Conservation (phyloP, 2,888 invertebrate species). For the Drosophila fungiperda region DNA sequence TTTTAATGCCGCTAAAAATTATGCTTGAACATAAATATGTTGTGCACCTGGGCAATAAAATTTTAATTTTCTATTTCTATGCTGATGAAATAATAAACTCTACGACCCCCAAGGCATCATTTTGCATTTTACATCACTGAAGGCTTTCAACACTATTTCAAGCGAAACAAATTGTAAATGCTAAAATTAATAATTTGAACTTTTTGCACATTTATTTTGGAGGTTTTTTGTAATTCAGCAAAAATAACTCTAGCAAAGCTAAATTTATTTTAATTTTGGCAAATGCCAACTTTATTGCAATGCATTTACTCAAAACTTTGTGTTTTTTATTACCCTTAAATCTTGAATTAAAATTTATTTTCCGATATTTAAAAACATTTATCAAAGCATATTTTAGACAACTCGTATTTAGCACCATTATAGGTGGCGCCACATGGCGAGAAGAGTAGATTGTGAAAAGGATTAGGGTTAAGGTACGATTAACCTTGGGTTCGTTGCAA, state of each 20-base stretch:
- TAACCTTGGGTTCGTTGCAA: constrained; percentile 57
- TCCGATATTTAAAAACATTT: not conserved
- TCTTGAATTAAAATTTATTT: not conserved
- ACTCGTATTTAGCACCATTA: not conserved
- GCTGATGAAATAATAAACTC: constrained; percentile 2
- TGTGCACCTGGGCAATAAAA: constrained; percentile 1
- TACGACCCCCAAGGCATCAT: not conserved
- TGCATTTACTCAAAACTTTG: not conserved
- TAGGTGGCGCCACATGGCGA: constrained; percentile 9
- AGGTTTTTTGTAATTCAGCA: not conserved
- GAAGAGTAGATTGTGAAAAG: not conserved
- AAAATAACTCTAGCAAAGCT: not conserved
- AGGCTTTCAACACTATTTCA: not conserved
- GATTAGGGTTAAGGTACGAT: constrained; percentile 10
- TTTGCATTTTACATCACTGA: not conserved
- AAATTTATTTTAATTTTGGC: not conserved
- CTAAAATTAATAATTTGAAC: not conserved
- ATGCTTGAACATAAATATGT: not conserved
- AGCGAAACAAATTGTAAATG: not conserved
- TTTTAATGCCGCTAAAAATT: not conserved
- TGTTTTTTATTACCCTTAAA: not conserved
- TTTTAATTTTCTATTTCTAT: constrained; percentile 2
- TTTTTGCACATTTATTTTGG: not conserved
- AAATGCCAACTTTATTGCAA: not conserved
- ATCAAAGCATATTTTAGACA: no score